These are phyloP conservation scores for Himalopsyche tibetana DNA, from an alignment of 2,888 invertebrate species.

Conservation along the genomic window DNA sequence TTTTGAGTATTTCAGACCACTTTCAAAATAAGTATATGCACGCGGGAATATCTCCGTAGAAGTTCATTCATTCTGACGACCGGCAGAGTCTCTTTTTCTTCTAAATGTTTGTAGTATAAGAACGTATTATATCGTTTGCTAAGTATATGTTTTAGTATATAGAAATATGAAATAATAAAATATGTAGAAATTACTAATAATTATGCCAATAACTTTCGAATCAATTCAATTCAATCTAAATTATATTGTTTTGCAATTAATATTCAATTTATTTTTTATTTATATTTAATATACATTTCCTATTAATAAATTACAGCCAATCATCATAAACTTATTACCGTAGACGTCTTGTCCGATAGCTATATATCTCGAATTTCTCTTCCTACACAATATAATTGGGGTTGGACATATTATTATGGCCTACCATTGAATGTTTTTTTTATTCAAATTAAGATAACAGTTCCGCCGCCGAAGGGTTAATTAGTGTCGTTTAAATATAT, in stretches of 20 bases:
- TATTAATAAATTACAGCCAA: neutral
- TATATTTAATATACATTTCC: neutral
- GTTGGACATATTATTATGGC: constrained; percentile 19
- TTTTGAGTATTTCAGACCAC: no score
- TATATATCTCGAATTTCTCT: constrained; percentile 8
- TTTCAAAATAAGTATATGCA: no score
- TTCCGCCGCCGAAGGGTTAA: constrained; percentile 34
- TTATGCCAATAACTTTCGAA: no score
- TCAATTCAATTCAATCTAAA: no score
- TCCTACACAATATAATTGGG: neutral
- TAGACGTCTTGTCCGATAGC: neutral
- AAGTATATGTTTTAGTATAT: no score
- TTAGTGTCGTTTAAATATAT: constrained; percentile 45
- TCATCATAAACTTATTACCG: neutral
- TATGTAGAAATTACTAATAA: no score
- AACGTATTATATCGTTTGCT: no score
- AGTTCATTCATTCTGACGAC: no score
- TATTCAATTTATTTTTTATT: neutral
- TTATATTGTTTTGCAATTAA: neutral
- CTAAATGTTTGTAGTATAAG: no score
- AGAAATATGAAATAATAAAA: no score
- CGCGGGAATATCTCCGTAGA: no score
- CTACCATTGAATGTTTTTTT: constrained; percentile 13
- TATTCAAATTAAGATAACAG: constrained; percentile 42
- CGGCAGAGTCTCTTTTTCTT: no score